phyloP scores from a whole-genome alignment of 2,113 vertebrate genomes.

The Cebus imitator region DNA sequence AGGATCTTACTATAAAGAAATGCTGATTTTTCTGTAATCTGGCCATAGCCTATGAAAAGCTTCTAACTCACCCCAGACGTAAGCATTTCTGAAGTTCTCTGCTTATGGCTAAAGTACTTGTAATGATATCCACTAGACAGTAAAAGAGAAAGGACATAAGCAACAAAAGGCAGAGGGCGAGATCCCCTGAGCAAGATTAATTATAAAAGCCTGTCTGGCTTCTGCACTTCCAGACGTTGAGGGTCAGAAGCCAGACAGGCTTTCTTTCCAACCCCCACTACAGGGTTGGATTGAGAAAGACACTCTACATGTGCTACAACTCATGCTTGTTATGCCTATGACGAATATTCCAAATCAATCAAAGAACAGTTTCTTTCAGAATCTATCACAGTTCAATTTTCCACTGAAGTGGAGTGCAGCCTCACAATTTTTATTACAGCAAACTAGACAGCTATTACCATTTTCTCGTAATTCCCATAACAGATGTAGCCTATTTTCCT shows the following conservation, averaged over 20 bases:
- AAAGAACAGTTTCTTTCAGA: background rate
- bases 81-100: background rate
- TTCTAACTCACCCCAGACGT: background rate
- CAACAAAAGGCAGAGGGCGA: background rate
- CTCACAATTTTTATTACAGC: background rate
- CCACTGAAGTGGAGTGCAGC: background rate
- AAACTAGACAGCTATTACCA: background rate
- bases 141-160: background rate
- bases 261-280: background rate
- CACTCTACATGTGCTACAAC: background rate
- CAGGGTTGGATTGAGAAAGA: background rate
- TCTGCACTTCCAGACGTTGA: background rate
- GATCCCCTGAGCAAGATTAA: background rate
- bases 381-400: conserved; percentile 33
- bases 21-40: conserved; percentile 16
- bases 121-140: background rate
- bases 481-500: background rate
- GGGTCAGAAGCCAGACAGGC: too few relatives aligned
- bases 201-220: background rate
- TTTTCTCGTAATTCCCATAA: background rate
- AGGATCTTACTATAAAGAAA: background rate
- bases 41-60: background rate
- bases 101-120: background rate
- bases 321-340: background rate
- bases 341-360: background rate